Evolutionary conservation across 2,113 vertebrate species (phyloP).

Genomic region (human): DNA sequence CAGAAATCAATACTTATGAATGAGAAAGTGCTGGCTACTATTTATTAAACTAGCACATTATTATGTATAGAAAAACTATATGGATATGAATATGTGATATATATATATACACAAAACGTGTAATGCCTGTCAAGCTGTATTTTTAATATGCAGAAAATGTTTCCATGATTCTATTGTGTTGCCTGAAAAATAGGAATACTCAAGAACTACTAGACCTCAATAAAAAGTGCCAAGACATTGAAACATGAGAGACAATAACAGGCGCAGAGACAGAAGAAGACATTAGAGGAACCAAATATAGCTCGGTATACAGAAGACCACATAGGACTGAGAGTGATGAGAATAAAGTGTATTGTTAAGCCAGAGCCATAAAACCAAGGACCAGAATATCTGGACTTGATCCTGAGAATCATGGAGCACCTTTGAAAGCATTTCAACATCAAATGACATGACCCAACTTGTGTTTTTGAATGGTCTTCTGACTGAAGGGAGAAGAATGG

Average conservation of each 20-base stretch:
- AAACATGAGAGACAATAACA: neutral
- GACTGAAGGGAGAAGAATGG: neutral
- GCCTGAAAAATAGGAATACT: neutral
- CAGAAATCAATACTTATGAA: conserved; percentile 48
- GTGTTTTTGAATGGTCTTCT: neutral
- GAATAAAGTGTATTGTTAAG: neutral
- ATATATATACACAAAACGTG: neutral
- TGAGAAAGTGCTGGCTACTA: neutral
- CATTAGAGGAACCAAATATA: neutral
- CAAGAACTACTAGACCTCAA: neutral
- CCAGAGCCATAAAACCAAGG: neutral
- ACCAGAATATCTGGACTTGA: neutral
- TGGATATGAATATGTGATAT: neutral
- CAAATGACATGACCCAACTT: neutral
- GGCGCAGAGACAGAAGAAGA: neutral
- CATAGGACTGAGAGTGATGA: neutral
- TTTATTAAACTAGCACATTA: conserved; percentile 31
- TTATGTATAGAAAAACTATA: conserved; percentile 3
- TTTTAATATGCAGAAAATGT: conserved; percentile 6
- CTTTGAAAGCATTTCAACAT: neutral
- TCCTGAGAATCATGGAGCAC: neutral
- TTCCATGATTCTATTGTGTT: neutral
- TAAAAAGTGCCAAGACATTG: neutral
- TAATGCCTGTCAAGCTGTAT: neutral
- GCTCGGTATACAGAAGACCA: neutral